Evolutionary conservation across 2,113 vertebrate species (phyloP), one percentile per base, ranked within the genome.

Genomic region (Cnemophilus loriae): DNA sequence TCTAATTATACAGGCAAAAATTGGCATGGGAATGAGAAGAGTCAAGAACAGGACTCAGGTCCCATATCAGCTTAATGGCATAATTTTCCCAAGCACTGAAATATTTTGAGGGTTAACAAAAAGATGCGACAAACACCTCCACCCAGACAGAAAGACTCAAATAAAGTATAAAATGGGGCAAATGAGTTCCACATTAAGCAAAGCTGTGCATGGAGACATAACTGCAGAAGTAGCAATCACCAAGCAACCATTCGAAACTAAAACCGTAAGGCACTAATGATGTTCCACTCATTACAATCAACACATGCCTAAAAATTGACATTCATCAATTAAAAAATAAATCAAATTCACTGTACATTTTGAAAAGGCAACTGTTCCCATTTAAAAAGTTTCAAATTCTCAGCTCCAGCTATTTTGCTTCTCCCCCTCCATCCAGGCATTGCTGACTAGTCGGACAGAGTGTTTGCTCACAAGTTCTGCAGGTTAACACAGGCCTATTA

Each of bases 361-460:
- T 55, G 73, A 93, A 98, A 98, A 97, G 94, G 89, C 94, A 93
- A 91, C 87, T 82, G 90, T 77, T 95, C 52, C 79, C 53, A 24
- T 79, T 93, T 73, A 16, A 93, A 79, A 83, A 57, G 90, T 81
- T 93, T 76, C 59, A 70, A 55, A 87, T 94, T 83, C 44, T 77
- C 67, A 95, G 55, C 22, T 96, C 41, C 39, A 56, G 67, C 42
- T n/a, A 32, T 33, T 33, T 37, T 50, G 41, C 50, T 71, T 19
- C 73, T 78, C 81, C 79, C 55, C 60, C 28, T 49, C 60, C 50
- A 33, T 83, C 90, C 57, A 76, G 90, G 93, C 80, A 86, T 33
- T 89, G 52, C 82, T 64, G 69, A 74, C 27, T 30, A 50, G 37
- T 42, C 27, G n/a, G 50, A 70, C 1, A 4, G 90, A 75, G 71